Conservation (phyloP, 2,113 vertebrate species). For the Perognathus longimembris region DNA sequence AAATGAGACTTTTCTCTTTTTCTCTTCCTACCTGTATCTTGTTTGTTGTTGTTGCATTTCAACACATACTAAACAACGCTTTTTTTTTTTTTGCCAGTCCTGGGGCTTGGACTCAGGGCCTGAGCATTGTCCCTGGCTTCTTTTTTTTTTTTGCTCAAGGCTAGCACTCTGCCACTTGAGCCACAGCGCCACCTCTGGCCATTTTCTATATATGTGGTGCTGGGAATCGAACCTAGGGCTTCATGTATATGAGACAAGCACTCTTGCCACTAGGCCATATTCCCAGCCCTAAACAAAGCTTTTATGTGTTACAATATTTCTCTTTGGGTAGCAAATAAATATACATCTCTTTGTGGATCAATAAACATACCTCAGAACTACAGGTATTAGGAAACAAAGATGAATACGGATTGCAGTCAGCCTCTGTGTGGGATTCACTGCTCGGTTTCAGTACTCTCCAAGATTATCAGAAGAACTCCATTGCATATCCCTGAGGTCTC, state of each 20-base stretch:
- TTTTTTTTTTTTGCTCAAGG: too few species aligned
- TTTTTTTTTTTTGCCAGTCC: too few species aligned
- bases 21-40: neutral
- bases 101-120: too few species aligned
- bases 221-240: too few species aligned
- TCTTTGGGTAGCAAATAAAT: neutral
- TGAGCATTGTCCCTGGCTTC: too few species aligned
- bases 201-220: too few species aligned
- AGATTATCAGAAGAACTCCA: too few species aligned
- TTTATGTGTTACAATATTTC: neutral
- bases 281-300: neutral
- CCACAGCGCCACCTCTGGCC: too few species aligned
- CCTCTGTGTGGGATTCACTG: neutral
- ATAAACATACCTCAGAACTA: neutral
- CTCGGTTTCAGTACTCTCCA: neutral
- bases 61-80: neutral
- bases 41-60: neutral
- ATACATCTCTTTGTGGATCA: neutral
- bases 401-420: neutral
- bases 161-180: too few species aligned
- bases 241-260: too few species aligned
- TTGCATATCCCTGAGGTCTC: too few species aligned
- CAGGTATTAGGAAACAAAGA: neutral
- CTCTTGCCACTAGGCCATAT: too few species aligned
- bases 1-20: neutral